Evolutionary conservation across 2,888 invertebrate species (phyloP), one percentile per base, ranked within the genome.

Genomic region (Aphodius sticticus): DNA sequence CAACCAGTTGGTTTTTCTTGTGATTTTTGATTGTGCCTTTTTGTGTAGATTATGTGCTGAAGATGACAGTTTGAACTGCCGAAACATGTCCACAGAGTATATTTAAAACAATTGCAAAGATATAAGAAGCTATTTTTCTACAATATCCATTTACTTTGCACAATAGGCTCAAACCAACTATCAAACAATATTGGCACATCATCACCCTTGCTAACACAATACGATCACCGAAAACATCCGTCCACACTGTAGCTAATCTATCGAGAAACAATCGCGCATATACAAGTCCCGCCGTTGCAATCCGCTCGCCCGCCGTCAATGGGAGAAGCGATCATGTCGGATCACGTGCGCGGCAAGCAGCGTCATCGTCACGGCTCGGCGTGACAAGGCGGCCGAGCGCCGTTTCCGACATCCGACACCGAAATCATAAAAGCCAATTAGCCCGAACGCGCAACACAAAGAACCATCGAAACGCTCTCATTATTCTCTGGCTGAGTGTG

Each of bases 381-480:
- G 53, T 53, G 53, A 53, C 53, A 53, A 53, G 53, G 53, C 53
- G 53, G 53, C 53, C 53, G 53, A 53, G 53, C 53, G 53, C 53
- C 53, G 53, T 53, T 53, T 53, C 53, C 53, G 53, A 53, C 53
- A 53, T 53, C 53, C 53, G 53, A 53, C 53, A 53, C 53, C 53
- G 53, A 74, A 74, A 74, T 74, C 74, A 74, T 74, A 74, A 74
- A 74, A 74, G 74, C 74, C 74, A 74, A 74, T 74, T 74, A 74
- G 74, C 36, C 74, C 74, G 74, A 74, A 74, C 35, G 35, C 74
- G 74, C n/a, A n/a, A 37, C 35, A 74, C 74, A 74, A 74, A 74
- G 70, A 26, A 26, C 71, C 35, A 35, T 15, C 9, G 74, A 74
- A 74, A 35, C 74, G 36, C 35, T 36, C 74, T 74, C 74, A 35